Base-by-base conservation (phyloP, 2,888 invertebrate species). In the Petrolisthes manimaculis region DNA sequence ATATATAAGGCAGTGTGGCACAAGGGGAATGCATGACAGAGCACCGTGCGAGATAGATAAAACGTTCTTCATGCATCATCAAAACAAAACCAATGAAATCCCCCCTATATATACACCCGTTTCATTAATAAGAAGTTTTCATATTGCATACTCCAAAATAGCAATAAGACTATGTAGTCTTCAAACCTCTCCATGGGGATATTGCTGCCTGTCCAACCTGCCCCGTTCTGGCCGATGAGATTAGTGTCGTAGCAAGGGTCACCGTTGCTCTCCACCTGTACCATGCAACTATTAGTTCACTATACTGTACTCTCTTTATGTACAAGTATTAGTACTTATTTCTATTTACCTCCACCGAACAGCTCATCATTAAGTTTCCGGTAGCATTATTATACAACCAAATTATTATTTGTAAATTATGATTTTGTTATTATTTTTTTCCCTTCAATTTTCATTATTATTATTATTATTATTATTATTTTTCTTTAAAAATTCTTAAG, bases 231-330 rank as follows among this genome's bases (percentile, higher is more conserved):
- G 4, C 91, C 91, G 84, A 92, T 84, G 55, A 75, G 78, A 18
- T 21, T 85, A 5, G 92, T 92, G 81, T 92, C 92, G 78, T 90
- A 92, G 86, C 92, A 92, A 4, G 91, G 90, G 78, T 92, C 91
- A 4, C 89, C n/a, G 75, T 91, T 89, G 56, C 79, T 71, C 54
- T 74, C 77, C 81, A 89, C 88, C 88, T 89, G 83, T 37, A 37
- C 37, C 37, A 37, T 37, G 37, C 37, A 37, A 37, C 37, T 37
- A 37, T 24, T 24, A 77, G 5, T 24, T 1, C n/a, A 5, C 14
- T 14, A 77, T 37, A 77, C 37, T 5, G n/a, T n/a, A 5, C 21
- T 77, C 4, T 37, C 4, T 77, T 4, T 77, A 24, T 14, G 37
- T 77, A 24, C 9, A 9, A 24, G 0, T 37, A 24, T 77, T 4